These are phyloP conservation scores for Sebastes goodei DNA, from an alignment of 2,797 vertebrate genomes.

Conservation along the genomic window DNA sequence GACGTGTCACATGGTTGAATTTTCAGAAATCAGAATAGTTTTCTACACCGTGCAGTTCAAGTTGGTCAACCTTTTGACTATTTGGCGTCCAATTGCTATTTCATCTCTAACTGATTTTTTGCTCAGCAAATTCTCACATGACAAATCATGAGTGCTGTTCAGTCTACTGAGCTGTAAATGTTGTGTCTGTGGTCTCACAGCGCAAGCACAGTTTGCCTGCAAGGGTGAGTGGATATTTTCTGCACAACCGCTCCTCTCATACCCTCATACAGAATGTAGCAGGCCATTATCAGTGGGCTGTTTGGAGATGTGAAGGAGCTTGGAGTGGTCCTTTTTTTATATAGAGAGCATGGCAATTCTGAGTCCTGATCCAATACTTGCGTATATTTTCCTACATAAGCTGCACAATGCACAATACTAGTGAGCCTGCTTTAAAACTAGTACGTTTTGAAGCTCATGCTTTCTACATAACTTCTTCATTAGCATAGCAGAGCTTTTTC, in stretches of 20 bases:
- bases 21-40: neutral
- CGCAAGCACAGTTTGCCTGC: constrained; percentile 5
- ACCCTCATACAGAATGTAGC: constrained; percentile 45
- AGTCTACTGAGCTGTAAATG: constrained; percentile 6
- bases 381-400: neutral
- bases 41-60: neutral
- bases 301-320: neutral
- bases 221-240: constrained; percentile 26
- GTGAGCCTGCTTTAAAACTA: neutral
- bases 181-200: constrained; percentile 25
- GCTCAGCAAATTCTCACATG: constrained; percentile 30
- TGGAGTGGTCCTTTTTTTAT: neutral
- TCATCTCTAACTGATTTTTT: neutral
- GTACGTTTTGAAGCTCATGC: neutral
- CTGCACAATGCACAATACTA: neutral
- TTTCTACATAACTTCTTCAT: neutral
- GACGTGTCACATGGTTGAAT: neutral
- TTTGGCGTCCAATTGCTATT: neutral
- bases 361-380: neutral
- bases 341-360: neutral
- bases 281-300: constrained; percentile 7
- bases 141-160: constrained; percentile 37
- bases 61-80: neutral
- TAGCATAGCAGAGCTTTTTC: neutral
- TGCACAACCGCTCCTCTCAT: constrained; percentile 1